A percentile compares a stretch with the other conserved stretches of the same genome.
Evolutionary conservation across 2,888 invertebrate species (phyloP).

Genomic region (Cryptus viduatorius): DNA sequence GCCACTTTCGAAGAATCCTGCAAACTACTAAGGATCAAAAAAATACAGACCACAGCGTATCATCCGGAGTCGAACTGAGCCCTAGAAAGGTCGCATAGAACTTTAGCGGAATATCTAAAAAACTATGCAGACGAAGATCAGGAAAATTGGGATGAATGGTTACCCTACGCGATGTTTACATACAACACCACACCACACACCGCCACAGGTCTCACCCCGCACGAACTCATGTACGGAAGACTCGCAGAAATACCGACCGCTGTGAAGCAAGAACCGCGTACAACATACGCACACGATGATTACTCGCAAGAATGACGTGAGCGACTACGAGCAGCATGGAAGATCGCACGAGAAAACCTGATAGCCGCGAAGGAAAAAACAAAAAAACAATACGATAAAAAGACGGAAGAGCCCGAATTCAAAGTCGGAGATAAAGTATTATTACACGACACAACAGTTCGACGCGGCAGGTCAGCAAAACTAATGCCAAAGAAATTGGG

Average conservation of each 20-base stretch:
- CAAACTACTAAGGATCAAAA: slow-evolving; percentile 62
- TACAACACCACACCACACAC: slow-evolving; percentile 68
- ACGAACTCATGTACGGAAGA: slow-evolving; percentile 49
- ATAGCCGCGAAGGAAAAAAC: not conserved
- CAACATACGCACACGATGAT: slow-evolving; percentile 29
- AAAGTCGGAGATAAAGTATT: slow-evolving; percentile 29
- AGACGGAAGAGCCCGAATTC: not conserved
- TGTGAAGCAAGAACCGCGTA: slow-evolving; percentile 16
- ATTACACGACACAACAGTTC: not conserved
- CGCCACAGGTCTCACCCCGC: slow-evolving; percentile 37
- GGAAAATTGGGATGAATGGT: slow-evolving; percentile 70
- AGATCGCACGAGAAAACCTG: slow-evolving; percentile 1
- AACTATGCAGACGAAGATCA: slow-evolving; percentile 68
- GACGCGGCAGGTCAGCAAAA: slow-evolving; percentile 22
- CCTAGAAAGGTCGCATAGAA: slow-evolving; percentile 67
- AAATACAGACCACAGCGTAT: slow-evolving; percentile 65
- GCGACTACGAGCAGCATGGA: slow-evolving; percentile 29
- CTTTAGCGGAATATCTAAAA: slow-evolving; percentile 68
- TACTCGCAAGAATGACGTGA: slow-evolving; percentile 16
- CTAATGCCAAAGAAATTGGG: slow-evolving; percentile 30
- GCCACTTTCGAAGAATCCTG: slow-evolving; percentile 59
- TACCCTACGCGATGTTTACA: slow-evolving; percentile 69
- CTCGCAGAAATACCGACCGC: slow-evolving; percentile 49
- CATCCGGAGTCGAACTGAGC: slow-evolving; percentile 68
- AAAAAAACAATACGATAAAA: slow-evolving; percentile 24